Conservation (phyloP, 2,888 invertebrate species). For the Cephus pygmeus region DNA sequence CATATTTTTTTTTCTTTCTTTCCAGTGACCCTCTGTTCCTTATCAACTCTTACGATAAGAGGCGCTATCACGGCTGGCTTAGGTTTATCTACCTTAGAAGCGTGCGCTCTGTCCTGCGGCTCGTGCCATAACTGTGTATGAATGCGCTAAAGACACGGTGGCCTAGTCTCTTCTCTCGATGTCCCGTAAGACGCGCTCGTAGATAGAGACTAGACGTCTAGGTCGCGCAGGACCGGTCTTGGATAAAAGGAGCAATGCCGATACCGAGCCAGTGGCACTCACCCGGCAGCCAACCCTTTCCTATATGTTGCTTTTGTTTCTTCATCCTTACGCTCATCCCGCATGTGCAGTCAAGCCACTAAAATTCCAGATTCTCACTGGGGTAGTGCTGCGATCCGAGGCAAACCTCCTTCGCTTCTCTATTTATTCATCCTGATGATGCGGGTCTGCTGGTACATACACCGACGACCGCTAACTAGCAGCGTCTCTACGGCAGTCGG, state of each 20-base stretch:
- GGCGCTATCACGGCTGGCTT: background rate
- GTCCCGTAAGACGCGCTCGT: background rate
- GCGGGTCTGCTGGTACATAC: constrained; percentile 37
- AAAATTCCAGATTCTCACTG: constrained; percentile 4
- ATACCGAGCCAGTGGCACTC: background rate
- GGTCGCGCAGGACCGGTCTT: constrained; percentile 57
- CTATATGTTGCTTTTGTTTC: too few relatives aligned
- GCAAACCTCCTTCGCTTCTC: constrained; percentile 29
- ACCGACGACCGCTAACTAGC: background rate
- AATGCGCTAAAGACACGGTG: background rate
- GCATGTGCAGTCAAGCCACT: background rate
- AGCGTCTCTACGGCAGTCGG: background rate
- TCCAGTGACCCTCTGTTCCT: constrained; percentile 4
- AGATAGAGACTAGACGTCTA: constrained; percentile 30
- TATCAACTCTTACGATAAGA: background rate
- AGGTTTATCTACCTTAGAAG: background rate
- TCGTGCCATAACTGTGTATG: background rate
- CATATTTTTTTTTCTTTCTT: constrained; percentile 9
- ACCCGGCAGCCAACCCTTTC: background rate
- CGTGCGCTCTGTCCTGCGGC: background rate
- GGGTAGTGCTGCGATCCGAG: constrained; percentile 23
- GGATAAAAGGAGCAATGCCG: constrained; percentile 34
- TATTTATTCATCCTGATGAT: constrained; percentile 42
- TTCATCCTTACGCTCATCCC: background rate
- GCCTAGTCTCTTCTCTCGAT: background rate